Base-by-base conservation (phyloP, 2,113 vertebrate species). In the Toxotes jaculatrix region DNA sequence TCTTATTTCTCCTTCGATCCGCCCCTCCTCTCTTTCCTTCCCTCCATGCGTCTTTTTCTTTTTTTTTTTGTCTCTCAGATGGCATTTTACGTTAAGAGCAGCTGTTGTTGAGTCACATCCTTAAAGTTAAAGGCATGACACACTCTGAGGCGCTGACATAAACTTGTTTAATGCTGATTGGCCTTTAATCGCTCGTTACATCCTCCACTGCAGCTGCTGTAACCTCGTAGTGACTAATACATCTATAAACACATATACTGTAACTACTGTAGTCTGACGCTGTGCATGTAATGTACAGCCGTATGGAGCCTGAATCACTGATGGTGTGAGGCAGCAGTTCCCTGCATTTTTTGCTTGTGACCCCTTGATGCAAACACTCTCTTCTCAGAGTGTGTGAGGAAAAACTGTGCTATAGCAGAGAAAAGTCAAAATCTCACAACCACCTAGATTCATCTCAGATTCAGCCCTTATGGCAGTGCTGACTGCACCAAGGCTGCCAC, bases 81-180 rank as follows among this genome's bases (percentile, higher is more conserved):
- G 75, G 53, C 60, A 59, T 88, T 87, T 77, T 78, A 71, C 45
- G 4, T 78, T 79, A 73, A 79, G 36, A 80, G 60, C 88, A 75
- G 87, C 87, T 89, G 87, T n/a, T 87, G 69, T 88, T 86, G 86
- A 88, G 82, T 89, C 80, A 70, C 72, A 68, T 79, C 72, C 79
- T 88, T 61, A 72, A 72, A 74, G 70, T 77, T 74, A 73, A 71
- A 76, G 77, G 34, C 23, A 59, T 23, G 71, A 71, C 66, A 83
- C 72, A 61, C 71, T 73, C 57, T 21, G 27, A 82, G 78, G 75
- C 23, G 5, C 72, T 51, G 72, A 78, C 71, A 56, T 75, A 65
- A 82, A 83, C 71, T 74, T 78, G 59, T 88, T 67, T 53, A 76
- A 70, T 69, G 61, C 71, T 83, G 78, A 87, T 69, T 74, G 74